Conservation (phyloP, 1,140 invertebrate genomes). For the Panulirus ornatus region DNA sequence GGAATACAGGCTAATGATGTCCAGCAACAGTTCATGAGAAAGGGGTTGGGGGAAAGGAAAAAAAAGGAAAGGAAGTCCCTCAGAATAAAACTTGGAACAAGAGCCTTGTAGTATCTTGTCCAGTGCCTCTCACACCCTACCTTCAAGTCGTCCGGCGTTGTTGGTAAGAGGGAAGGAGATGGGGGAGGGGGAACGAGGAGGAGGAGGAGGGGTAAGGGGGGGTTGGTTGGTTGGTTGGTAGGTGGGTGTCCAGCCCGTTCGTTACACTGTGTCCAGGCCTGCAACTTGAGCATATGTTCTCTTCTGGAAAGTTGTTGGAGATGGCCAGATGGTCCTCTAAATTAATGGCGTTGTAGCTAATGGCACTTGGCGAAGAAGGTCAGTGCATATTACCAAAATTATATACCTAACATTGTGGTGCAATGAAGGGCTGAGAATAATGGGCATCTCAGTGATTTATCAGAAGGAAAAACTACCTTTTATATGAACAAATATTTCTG, state of each 20-base stretch:
- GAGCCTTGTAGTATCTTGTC: not conserved
- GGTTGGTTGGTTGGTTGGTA: no score
- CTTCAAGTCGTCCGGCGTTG: constrained; percentile 59
- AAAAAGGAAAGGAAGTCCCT: not conserved
- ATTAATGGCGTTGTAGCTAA: constrained; percentile 69
- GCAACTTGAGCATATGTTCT: constrained; percentile 72
- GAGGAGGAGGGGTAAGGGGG: constrained; percentile 15
- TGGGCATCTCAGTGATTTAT: no score
- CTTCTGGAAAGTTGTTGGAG: constrained; percentile 70
- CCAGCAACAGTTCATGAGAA: not conserved
- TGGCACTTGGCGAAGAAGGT: constrained; percentile 59
- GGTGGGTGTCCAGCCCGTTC: constrained; percentile 58
- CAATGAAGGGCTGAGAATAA: not conserved
- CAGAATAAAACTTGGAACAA: not conserved
- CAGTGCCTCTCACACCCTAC: constrained; percentile 38
- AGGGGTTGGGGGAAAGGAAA: no score
- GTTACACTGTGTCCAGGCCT: constrained; percentile 66
- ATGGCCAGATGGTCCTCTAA: constrained; percentile 70
- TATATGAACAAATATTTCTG: no score
- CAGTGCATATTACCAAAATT: constrained; percentile 36
- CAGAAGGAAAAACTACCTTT: no score
- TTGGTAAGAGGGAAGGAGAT: constrained; percentile 8
- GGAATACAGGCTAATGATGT: constrained; percentile 53
- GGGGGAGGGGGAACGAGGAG: constrained; percentile 6
- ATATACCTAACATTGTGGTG: not conserved